Base-by-base conservation (phyloP, 2,797 vertebrate species). In the Xenentodon cancila region DNA sequence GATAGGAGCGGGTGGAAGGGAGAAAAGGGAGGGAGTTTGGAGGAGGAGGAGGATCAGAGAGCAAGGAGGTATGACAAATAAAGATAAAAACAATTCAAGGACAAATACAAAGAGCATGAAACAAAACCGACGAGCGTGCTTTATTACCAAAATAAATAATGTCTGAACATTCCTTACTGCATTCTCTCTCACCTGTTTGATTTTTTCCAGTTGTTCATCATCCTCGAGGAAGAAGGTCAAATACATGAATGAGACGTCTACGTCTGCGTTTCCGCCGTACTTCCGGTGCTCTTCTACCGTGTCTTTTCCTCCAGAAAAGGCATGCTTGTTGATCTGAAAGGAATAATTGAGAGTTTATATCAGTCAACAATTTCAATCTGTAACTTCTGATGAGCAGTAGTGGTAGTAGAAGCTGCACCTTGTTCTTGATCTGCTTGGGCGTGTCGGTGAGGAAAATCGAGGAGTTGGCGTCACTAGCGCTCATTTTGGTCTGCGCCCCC, bases 401-500 rank as follows among this genome's bases (percentile, higher is more conserved):
- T 6, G 4, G 30, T 8, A 30, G 30, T 37, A 12, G 34, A 4
- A 13, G 34, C 11, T 12, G 15, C 58, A 98, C 98, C 96, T 99
- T 99, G 84, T 91, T 95, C 88, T 98, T 99, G 78, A 99, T 98
- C 90, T 99, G 96, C 74, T 98, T 99, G 69, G 97, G 87, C 0
- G 97, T 95, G 90, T 99, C 98, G 0, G 95, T 99, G 74, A 99
- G 95, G 91, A 99, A 99, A 85, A 99, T 97, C 21, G 97, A 97
- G 44, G 97, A 96, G 85, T 97, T 98, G 19, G 96, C 85, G 13
- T 99, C 97, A 7, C 98, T 99, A 81, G 97, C 95, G 2, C 97
- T 98, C 98, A 99, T 99, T 88, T 99, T 99, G 49, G 97, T 99
- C 86, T 98, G 98, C 3, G 97, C 97, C 12, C 98, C 97, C 87